These are phyloP conservation scores for Drosophila mauritiana DNA, from an alignment of 1,140 invertebrate genomes.

Conservation along the genomic window DNA sequence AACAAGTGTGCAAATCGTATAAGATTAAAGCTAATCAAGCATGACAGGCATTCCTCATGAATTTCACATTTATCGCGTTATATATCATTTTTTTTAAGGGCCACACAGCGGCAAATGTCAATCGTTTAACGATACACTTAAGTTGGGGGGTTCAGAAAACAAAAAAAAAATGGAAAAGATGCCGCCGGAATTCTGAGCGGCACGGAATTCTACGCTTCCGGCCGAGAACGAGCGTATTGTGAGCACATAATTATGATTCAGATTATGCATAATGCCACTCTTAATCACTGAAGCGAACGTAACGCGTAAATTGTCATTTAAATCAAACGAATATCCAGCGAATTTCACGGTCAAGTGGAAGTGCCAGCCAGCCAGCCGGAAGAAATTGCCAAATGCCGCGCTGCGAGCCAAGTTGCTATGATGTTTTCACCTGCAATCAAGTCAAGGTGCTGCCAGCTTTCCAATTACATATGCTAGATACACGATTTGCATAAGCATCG, in stretches of 20 bases:
- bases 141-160: neutral
- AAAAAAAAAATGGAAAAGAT: constrained; percentile 10
- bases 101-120: constrained; percentile 29
- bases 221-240: constrained; percentile 49
- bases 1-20: constrained; percentile 77
- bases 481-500: constrained; percentile 58
- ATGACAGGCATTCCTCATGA: constrained; percentile 43
- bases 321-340: constrained; percentile 59
- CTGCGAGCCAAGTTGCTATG: constrained; percentile 36
- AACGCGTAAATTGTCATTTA: constrained; percentile 73
- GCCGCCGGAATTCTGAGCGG: constrained; percentile 31
- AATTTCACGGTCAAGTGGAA: constrained; percentile 74
- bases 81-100: constrained; percentile 21
- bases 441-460: constrained; percentile 68
- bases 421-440: constrained; percentile 69
- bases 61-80: constrained; percentile 32
- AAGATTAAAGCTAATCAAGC: constrained; percentile 64
- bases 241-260: constrained; percentile 28
- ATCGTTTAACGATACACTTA: constrained; percentile 55
- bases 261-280: constrained; percentile 70
- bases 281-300: constrained; percentile 60
- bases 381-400: constrained; percentile 63
- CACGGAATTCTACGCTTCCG: constrained; percentile 53
- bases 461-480: constrained; percentile 69
- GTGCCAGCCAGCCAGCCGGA: constrained; percentile 57